Base-by-base conservation (phyloP, 92 coral and sea anemone genomes). In the Virgularia gustaviana region DNA sequence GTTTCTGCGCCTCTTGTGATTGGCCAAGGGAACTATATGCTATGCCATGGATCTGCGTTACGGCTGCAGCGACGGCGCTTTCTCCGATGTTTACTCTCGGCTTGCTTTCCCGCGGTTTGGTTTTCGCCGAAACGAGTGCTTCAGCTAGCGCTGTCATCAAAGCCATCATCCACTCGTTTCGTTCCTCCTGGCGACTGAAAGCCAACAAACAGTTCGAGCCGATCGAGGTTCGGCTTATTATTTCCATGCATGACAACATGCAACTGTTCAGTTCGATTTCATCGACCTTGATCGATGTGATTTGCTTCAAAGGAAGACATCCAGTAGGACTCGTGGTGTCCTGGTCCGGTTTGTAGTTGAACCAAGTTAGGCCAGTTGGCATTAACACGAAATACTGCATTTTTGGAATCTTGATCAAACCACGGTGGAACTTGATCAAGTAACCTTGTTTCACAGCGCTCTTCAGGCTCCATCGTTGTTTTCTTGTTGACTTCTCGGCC, bases 231-330 rank as follows among this genome's bases (percentile, higher is more conserved):
- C 35, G 49, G 31, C 75, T 68, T 22, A 61, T 49, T 11, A 68
- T 30, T 32, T 68, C 60, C 32, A 68, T 4, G 29, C 75, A 68
- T 5, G 42, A 16, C 9, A 68, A 12, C 20, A 15, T 18, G 36
- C 75, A 49, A 35, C 18, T 32, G 75, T 49, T 34, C 61, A 68
- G 19, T 68, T 68, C 75, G n/a, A 68, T n/a, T n/a, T 68, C 41
- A 32, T 31, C 75, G 7, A 68, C 43, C 51, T 68, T 68, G 24
- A 68, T 30, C 8, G 75, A 49, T 9, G 75, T 25, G 2, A 68
- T 30, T 22, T 68, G 53, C 27, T 68, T 47, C 44, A 43, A 68
- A 0, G 75, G 61, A 19, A 68, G 25, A 30, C 30, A 31, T 22
- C 28, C 33, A 7, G 51, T 44, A 2, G 75, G 75, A 39, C 15